Evolutionary conservation across 2,797 vertebrate genomes (phyloP).

Genomic region (Chaunax sp.): DNA sequence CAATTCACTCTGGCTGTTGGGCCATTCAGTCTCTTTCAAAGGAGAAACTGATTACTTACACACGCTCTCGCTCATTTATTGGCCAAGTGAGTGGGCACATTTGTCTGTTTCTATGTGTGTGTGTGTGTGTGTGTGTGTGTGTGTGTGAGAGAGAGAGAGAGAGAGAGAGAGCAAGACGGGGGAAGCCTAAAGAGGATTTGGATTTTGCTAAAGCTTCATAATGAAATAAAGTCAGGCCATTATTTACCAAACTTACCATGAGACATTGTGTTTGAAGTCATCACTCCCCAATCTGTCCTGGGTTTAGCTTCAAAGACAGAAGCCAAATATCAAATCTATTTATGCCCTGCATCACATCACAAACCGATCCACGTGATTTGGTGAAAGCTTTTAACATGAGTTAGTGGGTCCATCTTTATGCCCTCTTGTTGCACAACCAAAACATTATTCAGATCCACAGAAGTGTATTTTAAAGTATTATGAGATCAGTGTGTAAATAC

Average conservation of each 20-base stretch:
- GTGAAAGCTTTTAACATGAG: not conserved
- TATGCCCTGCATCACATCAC: not conserved
- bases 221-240: not conserved
- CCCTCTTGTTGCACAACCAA: not conserved
- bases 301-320: not conserved
- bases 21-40: slow-evolving; percentile 42
- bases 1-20: slow-evolving; percentile 34
- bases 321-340: not conserved
- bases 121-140: slow-evolving; percentile 8
- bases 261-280: not conserved
- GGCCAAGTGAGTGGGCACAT: slow-evolving; percentile 14
- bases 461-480: not conserved
- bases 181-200: not conserved
- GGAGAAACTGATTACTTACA: slow-evolving; percentile 40
- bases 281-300: not conserved
- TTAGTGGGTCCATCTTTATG: not conserved
- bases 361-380: not conserved
- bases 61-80: slow-evolving; percentile 27
- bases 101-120: slow-evolving; percentile 17
- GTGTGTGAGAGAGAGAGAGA: not conserved
- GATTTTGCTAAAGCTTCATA: not conserved
- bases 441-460: not conserved
- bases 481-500: not conserved
- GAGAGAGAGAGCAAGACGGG: not conserved
- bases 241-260: not conserved